These are phyloP conservation scores for Connochaetes taurinus DNA, from an alignment of 2,113 vertebrate species.

Conservation along the genomic window DNA sequence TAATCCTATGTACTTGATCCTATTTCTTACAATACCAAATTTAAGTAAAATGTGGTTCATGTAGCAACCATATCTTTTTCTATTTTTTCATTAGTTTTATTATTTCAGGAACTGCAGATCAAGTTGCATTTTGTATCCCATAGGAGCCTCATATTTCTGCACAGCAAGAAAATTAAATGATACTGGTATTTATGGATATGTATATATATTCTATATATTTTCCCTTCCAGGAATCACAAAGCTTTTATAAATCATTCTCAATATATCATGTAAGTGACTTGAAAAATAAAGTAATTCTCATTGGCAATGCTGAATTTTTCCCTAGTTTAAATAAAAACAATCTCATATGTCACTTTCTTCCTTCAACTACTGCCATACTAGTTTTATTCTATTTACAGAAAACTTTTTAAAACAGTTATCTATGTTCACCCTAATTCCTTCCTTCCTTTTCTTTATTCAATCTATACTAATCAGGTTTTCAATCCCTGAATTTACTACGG, in stretches of 20 bases:
- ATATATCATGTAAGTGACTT: background rate
- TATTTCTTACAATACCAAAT: background rate
- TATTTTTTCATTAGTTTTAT: background rate
- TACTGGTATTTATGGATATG: background rate
- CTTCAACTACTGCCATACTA: background rate
- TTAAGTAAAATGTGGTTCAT: background rate
- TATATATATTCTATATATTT: background rate
- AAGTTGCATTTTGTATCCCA: background rate
- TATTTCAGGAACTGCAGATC: background rate
- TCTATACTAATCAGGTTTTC: background rate
- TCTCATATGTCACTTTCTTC: background rate
- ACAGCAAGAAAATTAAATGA: background rate
- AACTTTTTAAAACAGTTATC: background rate
- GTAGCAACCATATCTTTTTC: background rate
- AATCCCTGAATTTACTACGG: background rate
- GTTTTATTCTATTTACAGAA: background rate
- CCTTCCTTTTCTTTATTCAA: background rate
- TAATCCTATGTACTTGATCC: background rate
- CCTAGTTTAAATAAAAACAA: background rate
- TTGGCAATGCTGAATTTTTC: background rate
- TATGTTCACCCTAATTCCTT: background rate
- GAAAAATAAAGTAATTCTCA: background rate
- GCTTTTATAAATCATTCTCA: background rate
- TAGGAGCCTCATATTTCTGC: background rate
- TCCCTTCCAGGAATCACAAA: background rate